These are phyloP conservation scores for Meta bourneti DNA, from an alignment of 2,888 invertebrate species.

Conservation along the genomic window DNA sequence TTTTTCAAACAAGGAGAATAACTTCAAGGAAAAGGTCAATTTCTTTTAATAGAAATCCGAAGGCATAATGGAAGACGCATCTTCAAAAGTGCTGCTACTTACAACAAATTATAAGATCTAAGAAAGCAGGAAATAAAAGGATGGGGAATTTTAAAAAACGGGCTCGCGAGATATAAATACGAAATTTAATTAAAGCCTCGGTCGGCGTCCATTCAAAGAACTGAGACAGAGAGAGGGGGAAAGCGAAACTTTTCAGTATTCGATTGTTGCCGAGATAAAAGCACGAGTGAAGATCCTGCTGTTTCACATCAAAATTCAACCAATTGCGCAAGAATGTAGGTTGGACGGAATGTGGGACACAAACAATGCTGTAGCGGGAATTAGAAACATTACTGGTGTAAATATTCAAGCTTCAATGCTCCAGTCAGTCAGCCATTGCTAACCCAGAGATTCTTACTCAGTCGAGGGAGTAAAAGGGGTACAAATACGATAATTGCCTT, in stretches of 20 bases:
- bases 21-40: neutral
- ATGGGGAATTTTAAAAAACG: neutral
- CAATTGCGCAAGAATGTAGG: constrained; percentile 7
- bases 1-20: neutral
- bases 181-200: neutral
- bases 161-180: neutral
- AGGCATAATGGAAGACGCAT: neutral
- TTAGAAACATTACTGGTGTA: constrained; percentile 7
- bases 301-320: neutral
- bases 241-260: neutral
- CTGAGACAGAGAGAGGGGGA: neutral
- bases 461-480: neutral
- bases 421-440: neutral
- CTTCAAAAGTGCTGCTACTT: neutral
- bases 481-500: constrained; percentile 45
- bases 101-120: neutral
- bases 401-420: constrained; percentile 31
- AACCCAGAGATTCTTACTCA: neutral
- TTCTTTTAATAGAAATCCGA: neutral
- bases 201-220: too few species aligned
- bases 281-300: neutral
- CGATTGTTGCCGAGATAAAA: neutral
- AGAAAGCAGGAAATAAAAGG: neutral
- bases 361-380: constrained; percentile 8
- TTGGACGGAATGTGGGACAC: constrained; percentile 32